These are phyloP conservation scores for Poecilia velifera DNA, from an alignment of 2,797 vertebrate genomes.

Conservation along the genomic window DNA sequence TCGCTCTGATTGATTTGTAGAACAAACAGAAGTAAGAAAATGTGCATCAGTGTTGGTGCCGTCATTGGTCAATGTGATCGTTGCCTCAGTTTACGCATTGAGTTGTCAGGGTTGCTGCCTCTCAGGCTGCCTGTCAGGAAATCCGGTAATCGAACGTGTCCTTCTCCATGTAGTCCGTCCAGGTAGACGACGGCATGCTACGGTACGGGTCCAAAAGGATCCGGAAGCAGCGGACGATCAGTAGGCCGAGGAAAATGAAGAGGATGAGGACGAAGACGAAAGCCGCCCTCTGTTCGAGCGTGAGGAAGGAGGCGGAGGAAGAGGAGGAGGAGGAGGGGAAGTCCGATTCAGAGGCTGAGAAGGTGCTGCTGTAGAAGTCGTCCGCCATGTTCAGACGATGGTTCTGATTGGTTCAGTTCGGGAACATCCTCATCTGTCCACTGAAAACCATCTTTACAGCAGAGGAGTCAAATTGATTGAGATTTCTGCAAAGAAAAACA, in stretches of 20 bases:
- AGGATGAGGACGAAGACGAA: slow-evolving; percentile 84
- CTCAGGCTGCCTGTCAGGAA: slow-evolving; percentile 79
- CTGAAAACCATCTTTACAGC: slow-evolving; percentile 1
- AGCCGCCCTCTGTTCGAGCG: slow-evolving; percentile 82
- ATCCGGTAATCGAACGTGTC: slow-evolving; percentile 84
- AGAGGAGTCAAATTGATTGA: not conserved
- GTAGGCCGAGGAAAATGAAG: slow-evolving; percentile 83
- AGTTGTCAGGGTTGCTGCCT: slow-evolving; percentile 49
- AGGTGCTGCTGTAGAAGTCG: slow-evolving; percentile 77
- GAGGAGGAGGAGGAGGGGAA: slow-evolving; percentile 59
- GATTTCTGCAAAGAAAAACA: slow-evolving; percentile 16
- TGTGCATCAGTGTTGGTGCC: slow-evolving; percentile 22
- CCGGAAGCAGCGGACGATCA: slow-evolving; percentile 85
- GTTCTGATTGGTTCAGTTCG: slow-evolving; percentile 5
- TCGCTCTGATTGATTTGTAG: not conserved
- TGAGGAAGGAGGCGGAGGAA: slow-evolving; percentile 68
- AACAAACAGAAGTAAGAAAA: not conserved
- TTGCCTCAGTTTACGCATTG: slow-evolving; percentile 29
- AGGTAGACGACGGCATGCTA: slow-evolving; percentile 85
- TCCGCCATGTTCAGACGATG: slow-evolving; percentile 64
- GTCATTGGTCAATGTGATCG: not conserved
- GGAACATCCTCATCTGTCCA: not conserved
- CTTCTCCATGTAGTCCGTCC: slow-evolving; percentile 88
- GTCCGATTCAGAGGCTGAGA: slow-evolving; percentile 70
- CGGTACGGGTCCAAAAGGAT: slow-evolving; percentile 87